Base-by-base conservation (phyloP, 2,113 vertebrate genomes). In the Hemichromis elongatus region DNA sequence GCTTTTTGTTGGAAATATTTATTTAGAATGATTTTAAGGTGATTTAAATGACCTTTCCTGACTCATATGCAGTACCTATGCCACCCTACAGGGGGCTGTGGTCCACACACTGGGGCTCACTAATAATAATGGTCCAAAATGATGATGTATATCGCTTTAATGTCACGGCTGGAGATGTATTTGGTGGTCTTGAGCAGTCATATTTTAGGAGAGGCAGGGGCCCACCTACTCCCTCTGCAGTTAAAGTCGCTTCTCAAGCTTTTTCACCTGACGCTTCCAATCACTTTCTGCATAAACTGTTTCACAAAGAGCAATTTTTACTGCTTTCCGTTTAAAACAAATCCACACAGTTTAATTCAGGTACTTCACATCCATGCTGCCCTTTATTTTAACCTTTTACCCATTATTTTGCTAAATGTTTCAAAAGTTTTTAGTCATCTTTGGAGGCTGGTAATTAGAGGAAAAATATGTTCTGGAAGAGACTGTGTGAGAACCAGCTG, bases 321-420 rank as follows among this genome's bases (percentile, higher is more conserved):
- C 68, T 28, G 42, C 42, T 19, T n/a, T 77, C 50, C 11, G 53
- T 53, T 33, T 53, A 33, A 53, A 53, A 10, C 9, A 9, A 53
- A 77, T 33, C 28, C 73, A 33, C 6, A 53, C 73, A 50, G 9
- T 55, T 56, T 56, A 54, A 77, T 19, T 28, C n/a, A 0, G 1
- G 14, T 8, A 56, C 9, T 35, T 79, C 0, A 50, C 45, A 75
- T 3, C 9, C 6, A 0, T 3, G 24, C 42, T 73, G 18, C 24
- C 9, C 42, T 50, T 75, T 50, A 75, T 75, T 75, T 50, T 30
- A 75, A 50, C 45, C 26, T 52, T 33, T 13, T 13, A 52, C 18
- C 26, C 18, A 52, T 33, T 75, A 52, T 75, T 75, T 33, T 75
- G 45, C 26, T 40, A 13, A 42, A 42, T 42, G 5, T 28, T 57